phyloP scores from a whole-genome alignment of 2,113 vertebrate species.

The Aspiorhynchus laticeps region DNA sequence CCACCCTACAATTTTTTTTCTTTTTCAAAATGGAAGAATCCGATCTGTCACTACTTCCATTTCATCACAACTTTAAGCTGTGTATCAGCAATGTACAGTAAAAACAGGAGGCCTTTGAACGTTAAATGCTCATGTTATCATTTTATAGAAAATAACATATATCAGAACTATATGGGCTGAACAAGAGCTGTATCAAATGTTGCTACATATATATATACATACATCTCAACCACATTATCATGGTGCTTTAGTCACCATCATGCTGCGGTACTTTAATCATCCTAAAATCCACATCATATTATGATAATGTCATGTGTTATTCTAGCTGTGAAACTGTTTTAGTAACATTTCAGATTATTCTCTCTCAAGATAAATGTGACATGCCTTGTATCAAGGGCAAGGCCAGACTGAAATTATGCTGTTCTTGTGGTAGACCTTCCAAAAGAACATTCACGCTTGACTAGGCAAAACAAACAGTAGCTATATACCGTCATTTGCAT shows the following conservation, averaged over 20 bases:
- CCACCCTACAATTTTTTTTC: background rate
- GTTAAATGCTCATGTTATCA: background rate
- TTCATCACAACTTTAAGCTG: background rate
- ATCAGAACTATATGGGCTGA: background rate
- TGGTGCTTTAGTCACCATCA: background rate
- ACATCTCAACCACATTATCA: background rate
- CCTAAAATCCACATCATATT: background rate
- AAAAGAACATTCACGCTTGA: background rate
- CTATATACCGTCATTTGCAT: constrained; percentile 2
- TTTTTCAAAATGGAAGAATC: background rate
- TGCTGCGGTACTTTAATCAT: background rate
- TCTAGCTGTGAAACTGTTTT: background rate
- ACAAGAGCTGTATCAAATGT: background rate
- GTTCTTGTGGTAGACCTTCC: background rate
- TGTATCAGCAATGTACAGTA: background rate
- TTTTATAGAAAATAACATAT: background rate
- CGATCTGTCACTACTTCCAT: background rate
- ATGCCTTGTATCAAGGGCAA: constrained; percentile 7
- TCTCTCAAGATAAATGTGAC: background rate
- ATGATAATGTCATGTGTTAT: background rate
- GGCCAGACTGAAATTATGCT: background rate
- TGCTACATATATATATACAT: background rate
- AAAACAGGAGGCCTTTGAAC: background rate
- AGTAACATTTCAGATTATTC: background rate
- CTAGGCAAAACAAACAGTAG: constrained; percentile 7